phyloP scores from a whole-genome alignment of 2,888 invertebrate genomes.

The Epinotia brunnichana region DNA sequence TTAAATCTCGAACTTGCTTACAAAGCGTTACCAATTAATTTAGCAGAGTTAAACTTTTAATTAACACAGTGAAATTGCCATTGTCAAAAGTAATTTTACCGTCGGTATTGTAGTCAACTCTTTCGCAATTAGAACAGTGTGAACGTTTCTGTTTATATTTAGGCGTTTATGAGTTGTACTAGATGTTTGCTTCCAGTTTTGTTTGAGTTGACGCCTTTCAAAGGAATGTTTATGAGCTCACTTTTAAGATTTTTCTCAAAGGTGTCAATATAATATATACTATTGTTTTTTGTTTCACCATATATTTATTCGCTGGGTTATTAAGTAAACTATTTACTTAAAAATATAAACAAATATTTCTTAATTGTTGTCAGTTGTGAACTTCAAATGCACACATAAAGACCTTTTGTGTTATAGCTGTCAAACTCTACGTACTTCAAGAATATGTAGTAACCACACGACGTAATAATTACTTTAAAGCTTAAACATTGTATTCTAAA shows the following conservation, averaged over 20 bases:
- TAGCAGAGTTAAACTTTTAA: slow-evolving; percentile 8
- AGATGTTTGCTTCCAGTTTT: slow-evolving; percentile 34
- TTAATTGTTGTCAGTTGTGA: neutral
- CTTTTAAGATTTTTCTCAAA: slow-evolving; percentile 11
- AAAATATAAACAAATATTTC: neutral
- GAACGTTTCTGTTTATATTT: slow-evolving; percentile 60
- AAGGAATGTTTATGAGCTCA: slow-evolving; percentile 33
- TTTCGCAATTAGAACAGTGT: slow-evolving; percentile 60
- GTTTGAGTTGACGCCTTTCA: slow-evolving; percentile 38
- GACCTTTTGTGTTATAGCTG: too few species aligned
- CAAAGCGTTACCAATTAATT: slow-evolving; percentile 5
- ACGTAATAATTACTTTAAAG: neutral
- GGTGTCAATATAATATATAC: neutral
- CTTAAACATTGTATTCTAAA: too few species aligned
- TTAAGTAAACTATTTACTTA: too few species aligned
- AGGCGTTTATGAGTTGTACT: slow-evolving; percentile 47
- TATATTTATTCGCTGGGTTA: neutral
- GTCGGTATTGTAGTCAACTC: slow-evolving; percentile 16
- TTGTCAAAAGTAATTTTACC: slow-evolving; percentile 13
- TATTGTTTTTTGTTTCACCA: neutral
- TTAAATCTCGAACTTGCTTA: neutral
- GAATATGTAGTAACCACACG: too few species aligned
- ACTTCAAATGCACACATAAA: too few species aligned
- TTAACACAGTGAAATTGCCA: slow-evolving; percentile 16
- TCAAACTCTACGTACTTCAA: too few species aligned